phyloP scores from a whole-genome alignment of 64 coral and sea anemone genomes.

The Pachyseris speciosa region DNA sequence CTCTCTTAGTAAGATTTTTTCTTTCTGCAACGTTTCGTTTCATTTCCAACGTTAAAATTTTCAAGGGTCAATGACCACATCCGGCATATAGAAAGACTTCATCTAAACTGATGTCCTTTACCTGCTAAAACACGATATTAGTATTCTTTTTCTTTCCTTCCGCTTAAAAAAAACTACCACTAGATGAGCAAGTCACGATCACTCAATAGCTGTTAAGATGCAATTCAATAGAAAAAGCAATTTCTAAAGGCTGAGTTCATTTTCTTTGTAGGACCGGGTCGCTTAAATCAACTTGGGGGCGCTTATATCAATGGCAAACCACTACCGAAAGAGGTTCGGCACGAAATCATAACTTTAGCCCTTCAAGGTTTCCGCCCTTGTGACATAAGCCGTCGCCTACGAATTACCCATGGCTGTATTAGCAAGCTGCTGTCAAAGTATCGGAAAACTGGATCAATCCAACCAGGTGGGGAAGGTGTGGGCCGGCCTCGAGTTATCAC shows the following conservation, averaged over 20 bases:
- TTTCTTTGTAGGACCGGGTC: slow-evolving; percentile 22
- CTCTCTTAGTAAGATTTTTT: too few species aligned
- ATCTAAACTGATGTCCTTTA: too few species aligned
- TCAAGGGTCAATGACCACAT: too few species aligned
- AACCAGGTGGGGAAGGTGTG: slow-evolving; percentile 15
- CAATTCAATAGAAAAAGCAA: too few species aligned
- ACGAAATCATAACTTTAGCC: slow-evolving; percentile 16
- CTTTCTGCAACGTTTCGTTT: too few species aligned
- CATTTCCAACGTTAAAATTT: too few species aligned
- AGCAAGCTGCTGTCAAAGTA: slow-evolving; percentile 55
- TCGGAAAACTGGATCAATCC: slow-evolving; percentile 46
- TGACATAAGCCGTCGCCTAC: slow-evolving; percentile 58
- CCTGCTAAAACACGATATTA: too few species aligned
- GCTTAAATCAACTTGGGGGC: slow-evolving; percentile 53
- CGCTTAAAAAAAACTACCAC: too few species aligned
- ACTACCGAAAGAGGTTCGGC: slow-evolving; percentile 24
- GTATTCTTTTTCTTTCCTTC: too few species aligned
- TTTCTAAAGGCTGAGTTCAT: neutral
- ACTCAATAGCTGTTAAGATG: too few species aligned
- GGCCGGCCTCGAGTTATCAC: slow-evolving; percentile 62
- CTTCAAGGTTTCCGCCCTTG: slow-evolving; percentile 33
- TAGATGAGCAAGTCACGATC: too few species aligned
- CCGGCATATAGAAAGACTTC: too few species aligned
- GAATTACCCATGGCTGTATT: slow-evolving; percentile 51
- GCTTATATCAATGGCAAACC: slow-evolving; percentile 54